Base-by-base conservation (phyloP, 2,113 vertebrate species). In the Brachionichthys hirsutus region DNA sequence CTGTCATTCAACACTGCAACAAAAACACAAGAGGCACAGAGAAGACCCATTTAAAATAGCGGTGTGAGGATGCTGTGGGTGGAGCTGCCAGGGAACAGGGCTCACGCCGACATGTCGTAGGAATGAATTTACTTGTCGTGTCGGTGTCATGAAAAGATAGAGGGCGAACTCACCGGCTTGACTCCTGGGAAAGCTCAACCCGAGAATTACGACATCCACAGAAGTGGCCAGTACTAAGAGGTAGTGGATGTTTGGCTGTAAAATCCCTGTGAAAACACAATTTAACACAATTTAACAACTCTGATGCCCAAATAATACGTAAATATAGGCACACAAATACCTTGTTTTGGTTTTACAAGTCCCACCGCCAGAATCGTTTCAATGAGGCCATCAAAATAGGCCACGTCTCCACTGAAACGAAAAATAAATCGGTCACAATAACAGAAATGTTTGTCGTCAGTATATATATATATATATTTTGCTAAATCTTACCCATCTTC, bases 341-440 rank as follows among this genome's bases (percentile, higher is more conserved):
- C 97, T 91, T 89, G 75, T 78, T 95, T 98, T 62, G 97, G 97
- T 81, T 94, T 98, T 53, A 98, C 97, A 20, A 99, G 91, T 2
- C 96, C 97, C 4, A 98, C 97, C n/a, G 96, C 94, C 70, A 99
- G 91, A 67, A 99, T 97, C 3, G 95, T 98, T 91, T 99, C 97
- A 91, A 94, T 98, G 50, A 98, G 94, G 5, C 97, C 97, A 86
- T 99, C 96, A 85, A 98, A 99, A 80, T 97, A 98, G 54, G 91
- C 94, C 67, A 99, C 93, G 57, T 98, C 95, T 38, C 95, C 95
- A 49, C 97, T 99, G 87, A 44, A 62, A 63, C 43, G 19, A 30
- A 30, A 30, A 30, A 30, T 30, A 3, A 30, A 72, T 38, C 2
- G 36, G 36, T 5, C 2, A 2, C 15, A 22, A 42, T 20, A 15